Evolutionary conservation across 2,888 invertebrate genomes (phyloP), one percentile per base, ranked within the genome.

Genomic region (Ophion slaviceki): DNA sequence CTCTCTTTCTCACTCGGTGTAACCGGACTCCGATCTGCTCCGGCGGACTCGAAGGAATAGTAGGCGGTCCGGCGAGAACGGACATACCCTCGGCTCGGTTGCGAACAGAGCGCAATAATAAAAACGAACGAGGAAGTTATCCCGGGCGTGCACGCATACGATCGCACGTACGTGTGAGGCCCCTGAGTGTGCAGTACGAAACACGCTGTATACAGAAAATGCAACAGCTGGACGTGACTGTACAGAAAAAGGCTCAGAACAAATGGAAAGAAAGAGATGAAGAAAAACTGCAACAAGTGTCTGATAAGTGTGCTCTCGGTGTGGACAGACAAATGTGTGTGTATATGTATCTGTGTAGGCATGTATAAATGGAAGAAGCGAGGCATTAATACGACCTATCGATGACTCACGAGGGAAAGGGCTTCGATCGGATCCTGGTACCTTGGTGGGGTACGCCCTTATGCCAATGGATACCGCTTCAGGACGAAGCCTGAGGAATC

Each of bases 51-150:
- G 40, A 40, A 40, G 40, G 40, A 40, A 40, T 40, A 45, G 59
- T 67, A 74, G 67, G 45, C 76, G 62, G 53, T 59, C 80, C 77
- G 76, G 79, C 45, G 36, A 20, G 53, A 47, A 53, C 68, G 45
- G 67, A 72, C 72, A 80, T 47, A 77, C 82, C 75, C 71, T 79
- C 62, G 64, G 36, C 53, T 24, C 66, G 45, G 7, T 47, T 40
- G 66, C 36, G 66, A 66, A 68, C 75, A 72, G 64, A 61, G 62
- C 61, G 20, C 76, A 82, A 75, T 67, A 70, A 86, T 77, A 80
- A 80, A 82, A 85, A 86, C 76, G 80, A 83, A 83, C 71, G 80
- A 86, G 82, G 86, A 86, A 86, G 86, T 86, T 83, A 83, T 82
- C 59, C 71, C 45, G 70, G 64, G 53, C 67, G 53, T 47, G 72